Percentiles rank a stretch among this genome's conserved stretches.
Conservation (phyloP, 2,113 vertebrate genomes). For the Gobio gobio region DNA sequence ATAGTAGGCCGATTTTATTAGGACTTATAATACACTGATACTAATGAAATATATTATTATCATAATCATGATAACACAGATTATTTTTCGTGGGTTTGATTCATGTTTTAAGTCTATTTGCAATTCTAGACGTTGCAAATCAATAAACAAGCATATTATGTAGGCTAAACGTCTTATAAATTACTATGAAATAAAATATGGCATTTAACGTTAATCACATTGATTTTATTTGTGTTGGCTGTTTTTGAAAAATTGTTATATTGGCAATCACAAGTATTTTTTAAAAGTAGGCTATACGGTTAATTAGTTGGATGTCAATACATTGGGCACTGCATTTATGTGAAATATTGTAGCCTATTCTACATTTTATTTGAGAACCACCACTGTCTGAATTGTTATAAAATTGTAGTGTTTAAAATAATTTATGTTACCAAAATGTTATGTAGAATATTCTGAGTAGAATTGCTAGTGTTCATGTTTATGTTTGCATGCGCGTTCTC, state of each 20-base stretch:
- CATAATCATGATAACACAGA: neutral
- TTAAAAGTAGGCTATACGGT: neutral
- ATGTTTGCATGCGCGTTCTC: slow-evolving; percentile 17
- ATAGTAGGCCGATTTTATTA: neutral
- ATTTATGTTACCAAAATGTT: neutral
- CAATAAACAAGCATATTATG: neutral
- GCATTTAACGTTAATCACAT: neutral
- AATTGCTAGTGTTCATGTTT: neutral
- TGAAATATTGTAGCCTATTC: neutral
- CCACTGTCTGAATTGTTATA: neutral
- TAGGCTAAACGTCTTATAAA: neutral
- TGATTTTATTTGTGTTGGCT: neutral
- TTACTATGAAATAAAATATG: neutral
- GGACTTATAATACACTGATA: neutral
- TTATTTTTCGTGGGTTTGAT: neutral
- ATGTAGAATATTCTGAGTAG: neutral
- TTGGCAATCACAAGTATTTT: neutral
- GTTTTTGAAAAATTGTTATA: neutral
- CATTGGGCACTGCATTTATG: neutral
- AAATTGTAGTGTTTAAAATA: neutral
- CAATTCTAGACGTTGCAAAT: neutral
- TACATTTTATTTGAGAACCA: neutral
- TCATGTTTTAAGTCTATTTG: neutral
- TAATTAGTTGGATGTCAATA: neutral
- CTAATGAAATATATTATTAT: neutral